Base-by-base conservation (phyloP, 2,113 vertebrate genomes). In the Chamaea fasciata region DNA sequence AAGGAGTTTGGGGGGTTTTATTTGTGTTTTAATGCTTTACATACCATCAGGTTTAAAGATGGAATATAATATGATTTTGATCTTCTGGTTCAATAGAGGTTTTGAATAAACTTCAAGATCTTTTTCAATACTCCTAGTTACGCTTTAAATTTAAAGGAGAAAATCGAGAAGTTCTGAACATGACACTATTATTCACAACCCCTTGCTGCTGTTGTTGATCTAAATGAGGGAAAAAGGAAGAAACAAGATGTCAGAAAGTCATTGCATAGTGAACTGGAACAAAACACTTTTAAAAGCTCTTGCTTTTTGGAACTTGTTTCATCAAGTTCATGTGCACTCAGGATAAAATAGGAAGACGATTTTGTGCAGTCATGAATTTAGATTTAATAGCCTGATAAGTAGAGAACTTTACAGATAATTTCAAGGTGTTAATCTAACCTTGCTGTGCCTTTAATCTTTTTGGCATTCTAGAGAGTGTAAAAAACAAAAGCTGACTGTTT, bases 391-490 rank as follows among this genome's bases (percentile, higher is more conserved):
- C 42, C 63, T 86, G 90, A 93, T 95, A 94, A 93, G 47, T 27
- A 87, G 42, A 93, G 56, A 87, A 91, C n/a, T 77, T 82, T 89
- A 82, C 41, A 81, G 88, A 73, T 95, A 93, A 96, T 91, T 86
- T 94, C 52, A 82, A 91, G 78, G 78, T 92, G 60, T 91, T 97
- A 87, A 89, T 96, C 89, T 93, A 94, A 91, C 80, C 92, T 94
- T 89, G 57, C 85, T 77, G 47, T 84, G 86, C 68, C 84, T 96
- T 95, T 93, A 95, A 90, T 97, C 78, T 83, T 94, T 94, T 46
- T 18, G 39, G 75, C 1, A 0, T 95, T 93, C 75, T 64, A 49
- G 75, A 79, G 57, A 92, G 67, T 5, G 4, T 82, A 41, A 79
- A 95, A 97, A 93, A 62, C 83, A 92, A 93, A 93, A 94, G 68